phyloP scores from a whole-genome alignment of 2,797 vertebrate genomes.

The Pristis pectinata region DNA sequence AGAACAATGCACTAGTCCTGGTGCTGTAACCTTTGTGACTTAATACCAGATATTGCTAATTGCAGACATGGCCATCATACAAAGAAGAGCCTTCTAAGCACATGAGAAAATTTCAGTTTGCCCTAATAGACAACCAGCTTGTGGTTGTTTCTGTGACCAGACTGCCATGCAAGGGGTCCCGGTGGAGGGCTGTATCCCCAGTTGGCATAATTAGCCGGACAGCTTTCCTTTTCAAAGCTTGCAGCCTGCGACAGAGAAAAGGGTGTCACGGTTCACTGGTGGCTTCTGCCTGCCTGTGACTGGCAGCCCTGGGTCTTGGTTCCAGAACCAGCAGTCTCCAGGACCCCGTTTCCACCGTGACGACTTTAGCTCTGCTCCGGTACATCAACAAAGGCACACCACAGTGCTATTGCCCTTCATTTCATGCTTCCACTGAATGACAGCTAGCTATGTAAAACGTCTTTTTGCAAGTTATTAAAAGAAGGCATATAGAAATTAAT shows the following conservation, averaged over 20 bases:
- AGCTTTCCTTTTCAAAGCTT: background rate
- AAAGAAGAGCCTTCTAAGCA: background rate
- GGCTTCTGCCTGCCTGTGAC: background rate
- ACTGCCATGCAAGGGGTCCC: background rate
- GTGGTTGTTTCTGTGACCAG: background rate
- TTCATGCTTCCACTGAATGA: background rate
- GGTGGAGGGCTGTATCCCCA: background rate
- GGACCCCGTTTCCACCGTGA: background rate
- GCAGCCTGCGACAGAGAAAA: background rate
- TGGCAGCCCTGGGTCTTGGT: background rate
- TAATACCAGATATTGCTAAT: background rate
- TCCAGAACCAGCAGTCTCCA: background rate
- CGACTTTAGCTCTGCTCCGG: background rate
- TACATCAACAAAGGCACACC: background rate
- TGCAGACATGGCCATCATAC: background rate
- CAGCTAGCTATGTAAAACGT: background rate
- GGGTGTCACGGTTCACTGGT: background rate
- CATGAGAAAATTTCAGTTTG: background rate
- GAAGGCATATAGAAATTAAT: background rate
- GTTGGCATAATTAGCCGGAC: constrained; percentile 30
- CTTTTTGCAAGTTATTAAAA: background rate
- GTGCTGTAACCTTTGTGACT: background rate
- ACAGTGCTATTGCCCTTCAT: background rate
- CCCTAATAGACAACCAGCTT: background rate
- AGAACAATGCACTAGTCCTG: background rate